Conservation (phyloP, 2,888 invertebrate species). For the Epinotia ramella region DNA sequence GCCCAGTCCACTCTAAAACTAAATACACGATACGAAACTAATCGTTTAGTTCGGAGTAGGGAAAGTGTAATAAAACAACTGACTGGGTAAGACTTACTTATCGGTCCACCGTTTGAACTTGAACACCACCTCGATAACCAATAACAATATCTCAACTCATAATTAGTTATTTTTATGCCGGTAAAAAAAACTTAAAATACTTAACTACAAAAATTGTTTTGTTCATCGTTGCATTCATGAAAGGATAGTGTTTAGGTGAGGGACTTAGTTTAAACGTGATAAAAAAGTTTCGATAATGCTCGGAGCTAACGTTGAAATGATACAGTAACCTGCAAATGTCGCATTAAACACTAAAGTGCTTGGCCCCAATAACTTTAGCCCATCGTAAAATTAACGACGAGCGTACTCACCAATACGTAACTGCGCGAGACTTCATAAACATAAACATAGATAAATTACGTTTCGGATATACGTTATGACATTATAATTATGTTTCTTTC, state of each 20-base stretch:
- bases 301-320: conserved; percentile 30
- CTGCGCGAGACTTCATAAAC: conserved; percentile 38
- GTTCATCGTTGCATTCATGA: too few species aligned
- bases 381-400: conserved; percentile 44
- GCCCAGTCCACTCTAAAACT: conserved; percentile 5
- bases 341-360: conserved; percentile 42
- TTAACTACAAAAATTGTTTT: too few species aligned
- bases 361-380: conserved; percentile 41
- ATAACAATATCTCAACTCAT: too few species aligned
- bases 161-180: too few species aligned
- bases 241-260: too few species aligned
- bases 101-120: too few species aligned
- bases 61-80: background rate
- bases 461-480: conserved; percentile 39
- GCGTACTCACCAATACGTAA: conserved; percentile 39
- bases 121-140: too few species aligned
- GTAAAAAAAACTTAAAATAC: too few species aligned
- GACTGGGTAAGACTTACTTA: background rate
- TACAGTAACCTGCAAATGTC: conserved; percentile 44
- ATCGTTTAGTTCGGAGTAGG: background rate
- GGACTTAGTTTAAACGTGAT: background rate
- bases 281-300: background rate
- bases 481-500: background rate
- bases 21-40: background rate
- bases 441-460: conserved; percentile 28